Evolutionary conservation across 2,888 invertebrate species (phyloP).

Genomic region (Zygogramma bicolorata): DNA sequence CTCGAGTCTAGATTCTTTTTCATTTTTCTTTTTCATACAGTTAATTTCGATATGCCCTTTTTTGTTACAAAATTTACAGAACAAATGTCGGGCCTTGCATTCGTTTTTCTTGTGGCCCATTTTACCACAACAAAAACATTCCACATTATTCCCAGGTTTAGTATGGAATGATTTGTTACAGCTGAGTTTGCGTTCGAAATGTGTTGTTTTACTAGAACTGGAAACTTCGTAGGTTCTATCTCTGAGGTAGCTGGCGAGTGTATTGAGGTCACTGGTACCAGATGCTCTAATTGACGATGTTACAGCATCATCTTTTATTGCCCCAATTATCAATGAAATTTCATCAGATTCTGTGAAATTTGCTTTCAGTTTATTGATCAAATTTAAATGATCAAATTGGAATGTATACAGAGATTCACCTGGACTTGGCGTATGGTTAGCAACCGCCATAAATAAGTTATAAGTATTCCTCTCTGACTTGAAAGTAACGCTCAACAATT

Average conservation of each 20-base stretch:
- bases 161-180: neutral
- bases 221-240: neutral
- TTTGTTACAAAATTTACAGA: neutral
- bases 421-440: neutral
- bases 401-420: neutral
- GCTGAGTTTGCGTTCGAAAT: neutral
- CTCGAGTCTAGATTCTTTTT: neutral
- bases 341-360: neutral
- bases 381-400: neutral
- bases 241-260: neutral
- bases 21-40: neutral
- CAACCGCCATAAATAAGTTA: neutral
- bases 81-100: neutral
- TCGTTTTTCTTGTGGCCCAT: neutral
- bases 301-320: neutral
- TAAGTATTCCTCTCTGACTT: neutral
- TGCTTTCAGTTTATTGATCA: neutral
- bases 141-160: neutral
- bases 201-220: neutral
- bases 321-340: neutral
- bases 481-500: neutral
- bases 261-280: neutral
- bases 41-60: neutral
- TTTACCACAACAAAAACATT: neutral
- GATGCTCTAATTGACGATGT: neutral